Percentiles rank a stretch among this genome's conserved stretches.
Evolutionary conservation across 1,140 invertebrate species (phyloP).

Genomic region (roundworm (Caenorhabditis elegans)): WBcel235 BX284606.5:9428501-9429000

Average conservation of each 20-base stretch:
- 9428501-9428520: constrained; percentile 20
- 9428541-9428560: background rate
- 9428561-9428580: constrained; percentile 23
- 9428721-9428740: background rate
- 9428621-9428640: background rate
- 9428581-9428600: constrained; percentile 13
- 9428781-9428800: constrained; percentile 39
- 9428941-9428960: no score
- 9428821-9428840: constrained; percentile 37
- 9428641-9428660: background rate
- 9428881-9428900: constrained; percentile 34
- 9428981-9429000: no score
- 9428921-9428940: no score
- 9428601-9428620: background rate
- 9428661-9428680: constrained; percentile 27
- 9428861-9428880: constrained; percentile 26
- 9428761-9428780: background rate
- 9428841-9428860: constrained; percentile 29
- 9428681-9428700: constrained; percentile 31
- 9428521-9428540: constrained; percentile 18
- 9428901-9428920: background rate
- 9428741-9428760: no score
- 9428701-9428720: background rate
- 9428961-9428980: no score
- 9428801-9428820: constrained; percentile 29